Conservation (phyloP, 2,888 invertebrate species). For the Eretmocerus hayati region DNA sequence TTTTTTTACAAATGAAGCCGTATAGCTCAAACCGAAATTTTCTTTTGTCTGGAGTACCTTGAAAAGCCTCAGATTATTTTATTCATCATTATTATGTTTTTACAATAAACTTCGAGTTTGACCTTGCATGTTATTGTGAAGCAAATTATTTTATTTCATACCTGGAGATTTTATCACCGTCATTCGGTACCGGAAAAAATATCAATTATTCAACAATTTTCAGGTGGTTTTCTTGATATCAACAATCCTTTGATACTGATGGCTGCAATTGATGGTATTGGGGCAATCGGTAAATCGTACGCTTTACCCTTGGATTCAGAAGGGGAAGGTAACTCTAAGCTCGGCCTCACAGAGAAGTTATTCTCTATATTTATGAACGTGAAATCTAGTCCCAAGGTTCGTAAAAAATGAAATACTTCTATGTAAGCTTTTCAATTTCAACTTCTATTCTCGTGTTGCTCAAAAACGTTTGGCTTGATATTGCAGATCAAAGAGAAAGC, state of each 20-base stretch:
- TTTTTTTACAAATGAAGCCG: too few relatives aligned
- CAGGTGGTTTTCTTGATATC: slow-evolving; percentile 58
- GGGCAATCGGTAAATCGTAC: slow-evolving; percentile 63
- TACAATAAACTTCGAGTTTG: too few relatives aligned
- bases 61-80: too few relatives aligned
- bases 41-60: too few relatives aligned
- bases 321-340: slow-evolving; percentile 51
- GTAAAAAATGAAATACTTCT: not conserved
- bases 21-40: too few relatives aligned
- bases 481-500: slow-evolving; percentile 59
- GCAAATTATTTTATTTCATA: too few relatives aligned
- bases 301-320: slow-evolving; percentile 56
- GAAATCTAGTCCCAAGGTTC: slow-evolving; percentile 62
- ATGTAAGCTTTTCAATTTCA: not conserved
- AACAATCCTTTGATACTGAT: slow-evolving; percentile 58
- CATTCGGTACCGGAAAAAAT: too few relatives aligned
- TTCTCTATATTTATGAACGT: slow-evolving; percentile 65
- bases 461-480: slow-evolving; percentile 10
- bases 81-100: too few relatives aligned
- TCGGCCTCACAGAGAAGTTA: slow-evolving; percentile 62
- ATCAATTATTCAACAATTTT: slow-evolving; percentile 3
- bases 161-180: too few relatives aligned
- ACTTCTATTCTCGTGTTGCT: too few relatives aligned
- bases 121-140: too few relatives aligned
- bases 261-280: slow-evolving; percentile 65